Evolutionary conservation across 2,113 vertebrate species (phyloP), one percentile per base, ranked within the genome.

Genomic region (Oreochromis aureus): DNA sequence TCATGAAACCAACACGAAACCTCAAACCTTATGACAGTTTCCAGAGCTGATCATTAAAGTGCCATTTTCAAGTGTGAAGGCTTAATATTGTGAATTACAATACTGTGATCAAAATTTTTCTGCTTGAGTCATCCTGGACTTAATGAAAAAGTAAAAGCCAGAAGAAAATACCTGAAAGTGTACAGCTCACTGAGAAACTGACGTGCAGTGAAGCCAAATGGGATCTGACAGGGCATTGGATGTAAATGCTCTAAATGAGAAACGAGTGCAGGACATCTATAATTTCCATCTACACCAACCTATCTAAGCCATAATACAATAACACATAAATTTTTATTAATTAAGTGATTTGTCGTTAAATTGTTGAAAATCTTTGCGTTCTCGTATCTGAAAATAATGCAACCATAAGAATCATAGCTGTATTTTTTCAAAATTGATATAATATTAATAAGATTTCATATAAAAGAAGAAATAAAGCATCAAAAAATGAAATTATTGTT

Each of bases 201-300:
- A 44, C 66, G 7, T 63, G 59, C 59, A 63, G 9, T 44, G 36
- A 24, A 41, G 36, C 4, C n/a, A 24, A 44, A 73, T 44, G 5
- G 16, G 59, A 41, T 71, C 36, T 73, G 39, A 27, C 39, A 24
- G 0, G n/a, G 0, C 7, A 16, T 10, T 10, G 22, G 22, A 24
- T 46, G 39, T 73, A 46, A 73, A 73, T 27, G 9, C 30, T 44
- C 22, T 27, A 27, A 44, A 16, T 44, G 15, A 15, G 69, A 27
- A 73, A 27, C 2, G 8, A 6, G 13, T 73, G 22, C 12, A 46
- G 39, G 7, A 10, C 39, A 73, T 63, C 10, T 0, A 36, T 63
- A n/a, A 63, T 73, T 6, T 18, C 39, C 22, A 27, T 46, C 41
- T 30, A 48, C 15, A 73, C 2, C 22, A 73, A 48, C 15, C 2